Base-by-base conservation (phyloP, 2,888 invertebrate genomes). In the Apantesis nais region DNA sequence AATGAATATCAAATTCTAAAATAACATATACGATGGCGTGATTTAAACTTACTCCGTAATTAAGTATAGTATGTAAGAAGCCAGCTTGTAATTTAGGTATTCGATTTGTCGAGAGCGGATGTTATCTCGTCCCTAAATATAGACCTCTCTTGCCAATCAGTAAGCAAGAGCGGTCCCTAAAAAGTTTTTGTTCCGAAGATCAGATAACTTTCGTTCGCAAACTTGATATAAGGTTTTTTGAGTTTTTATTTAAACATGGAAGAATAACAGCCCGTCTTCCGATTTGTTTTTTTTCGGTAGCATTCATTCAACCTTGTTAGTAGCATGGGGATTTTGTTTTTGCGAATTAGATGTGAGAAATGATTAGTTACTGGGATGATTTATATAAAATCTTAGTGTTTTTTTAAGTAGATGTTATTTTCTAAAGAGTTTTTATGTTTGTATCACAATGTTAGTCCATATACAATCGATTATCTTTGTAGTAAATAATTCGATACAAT, bases 171-270 rank as follows among this genome's bases (percentile, higher is more conserved):
- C 85, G 83, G 91, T 91, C 91, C 85, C 84, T 83, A 85, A 89
- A 87, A 78, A 86, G 85, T 90, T 92, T 91, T 92, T 78, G 80
- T 78, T 86, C 86, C 88, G 83, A 86, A 88, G 88, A 93, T 90
- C 91, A 87, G 93, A 93, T 93, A 91, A 83, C 87, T 87, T 90
- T 86, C 86, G 87, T 89, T 90, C 87, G 90, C 92, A 86, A 92
- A 89, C 90, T 72, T 67, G 37, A 58, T 39, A 39, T 39, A 66
- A 89, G 88, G 86, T 86, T 89, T 92, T 90, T 90, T 87, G 86
- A 85, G 86, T 86, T 87, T 80, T 85, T 85, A 85, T 83, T 58
- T 58, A 66, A 72, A 69, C 62, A 58, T 73, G 62, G 62, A 66
- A 74, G 73, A 67, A 71, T 78, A 77, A 75, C 74, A 73, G 74